Evolutionary conservation across 2,888 invertebrate genomes (phyloP).

Genomic region (Caenorhabditis wallacei): DNA sequence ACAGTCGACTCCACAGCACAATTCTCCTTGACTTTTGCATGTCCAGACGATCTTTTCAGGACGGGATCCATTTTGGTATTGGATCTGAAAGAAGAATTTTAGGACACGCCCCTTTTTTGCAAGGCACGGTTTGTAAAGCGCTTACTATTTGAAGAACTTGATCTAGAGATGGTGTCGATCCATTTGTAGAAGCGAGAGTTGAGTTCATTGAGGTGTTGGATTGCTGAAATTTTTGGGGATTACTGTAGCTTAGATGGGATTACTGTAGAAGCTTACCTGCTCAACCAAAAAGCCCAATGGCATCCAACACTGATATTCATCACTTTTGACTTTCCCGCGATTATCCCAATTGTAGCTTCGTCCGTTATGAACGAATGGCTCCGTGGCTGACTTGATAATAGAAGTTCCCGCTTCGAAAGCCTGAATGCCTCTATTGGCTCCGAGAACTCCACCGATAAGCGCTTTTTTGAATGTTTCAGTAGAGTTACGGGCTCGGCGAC

Average conservation of each 20-base stretch:
- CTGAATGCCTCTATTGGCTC: slow-evolving; percentile 78
- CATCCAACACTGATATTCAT: slow-evolving; percentile 75
- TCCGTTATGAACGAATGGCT: slow-evolving; percentile 74
- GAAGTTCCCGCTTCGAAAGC: slow-evolving; percentile 77
- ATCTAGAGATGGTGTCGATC: slow-evolving; percentile 59
- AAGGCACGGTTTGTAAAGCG: too few species aligned
- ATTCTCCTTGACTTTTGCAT: slow-evolving; percentile 70
- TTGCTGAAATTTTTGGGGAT: slow-evolving; percentile 13
- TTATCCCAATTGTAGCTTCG: slow-evolving; percentile 79
- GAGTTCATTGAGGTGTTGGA: slow-evolving; percentile 65
- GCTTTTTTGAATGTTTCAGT: slow-evolving; percentile 77
- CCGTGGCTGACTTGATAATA: slow-evolving; percentile 75
- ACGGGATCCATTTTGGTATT: slow-evolving; percentile 78
- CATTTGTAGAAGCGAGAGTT: slow-evolving; percentile 60
- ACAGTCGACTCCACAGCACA: slow-evolving; percentile 79
- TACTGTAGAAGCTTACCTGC: slow-evolving; percentile 54
- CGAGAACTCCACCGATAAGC: slow-evolving; percentile 80
- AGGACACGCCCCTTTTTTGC: too few species aligned
- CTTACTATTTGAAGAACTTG: slow-evolving; percentile 68
- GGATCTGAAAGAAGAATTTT: slow-evolving; percentile 72
- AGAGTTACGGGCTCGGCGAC: slow-evolving; percentile 60
- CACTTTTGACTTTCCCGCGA: slow-evolving; percentile 49
- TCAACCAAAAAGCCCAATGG: slow-evolving; percentile 70
- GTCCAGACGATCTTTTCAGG: slow-evolving; percentile 80
- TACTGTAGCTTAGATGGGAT: too few species aligned